Conservation (phyloP, 53 echinoderm and acorn worm genomes). For the Hippasteria phrygiana region DNA sequence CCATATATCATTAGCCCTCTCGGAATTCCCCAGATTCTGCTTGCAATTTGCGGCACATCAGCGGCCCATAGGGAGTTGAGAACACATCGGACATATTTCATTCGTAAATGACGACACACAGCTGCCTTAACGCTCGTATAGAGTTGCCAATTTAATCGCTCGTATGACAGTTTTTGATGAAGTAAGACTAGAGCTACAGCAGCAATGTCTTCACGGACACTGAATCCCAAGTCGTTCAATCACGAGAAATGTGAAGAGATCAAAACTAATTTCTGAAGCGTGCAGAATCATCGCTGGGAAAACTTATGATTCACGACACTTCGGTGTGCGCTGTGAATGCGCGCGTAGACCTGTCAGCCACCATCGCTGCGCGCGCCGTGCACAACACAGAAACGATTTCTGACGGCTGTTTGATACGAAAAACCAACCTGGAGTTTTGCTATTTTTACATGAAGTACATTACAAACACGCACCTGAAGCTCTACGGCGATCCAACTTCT, state of each 20-base stretch:
- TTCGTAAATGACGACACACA: conserved; percentile 18
- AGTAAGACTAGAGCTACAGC: not conserved
- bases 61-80: conserved; percentile 18
- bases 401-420: not conserved
- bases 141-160: conserved; percentile 8
- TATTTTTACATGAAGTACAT: not conserved
- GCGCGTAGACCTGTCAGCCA: too few species aligned
- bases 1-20: conserved; percentile 37
- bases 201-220: not conserved
- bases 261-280: conserved; percentile 47
- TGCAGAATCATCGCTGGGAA: conserved; percentile 1
- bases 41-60: conserved; percentile 33
- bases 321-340: too few species aligned
- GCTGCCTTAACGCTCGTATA: conserved; percentile 16
- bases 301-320: not conserved
- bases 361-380: too few species aligned
- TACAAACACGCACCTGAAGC: not conserved
- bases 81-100: conserved; percentile 49
- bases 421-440: not conserved
- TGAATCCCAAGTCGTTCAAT: not conserved
- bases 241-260: conserved; percentile 37
- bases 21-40: conserved; percentile 37
- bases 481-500: not conserved
- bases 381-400: not conserved
- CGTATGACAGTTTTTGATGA: conserved; percentile 1